Base-by-base conservation (phyloP, 2,113 vertebrate species). In the Amazona vittata region DNA sequence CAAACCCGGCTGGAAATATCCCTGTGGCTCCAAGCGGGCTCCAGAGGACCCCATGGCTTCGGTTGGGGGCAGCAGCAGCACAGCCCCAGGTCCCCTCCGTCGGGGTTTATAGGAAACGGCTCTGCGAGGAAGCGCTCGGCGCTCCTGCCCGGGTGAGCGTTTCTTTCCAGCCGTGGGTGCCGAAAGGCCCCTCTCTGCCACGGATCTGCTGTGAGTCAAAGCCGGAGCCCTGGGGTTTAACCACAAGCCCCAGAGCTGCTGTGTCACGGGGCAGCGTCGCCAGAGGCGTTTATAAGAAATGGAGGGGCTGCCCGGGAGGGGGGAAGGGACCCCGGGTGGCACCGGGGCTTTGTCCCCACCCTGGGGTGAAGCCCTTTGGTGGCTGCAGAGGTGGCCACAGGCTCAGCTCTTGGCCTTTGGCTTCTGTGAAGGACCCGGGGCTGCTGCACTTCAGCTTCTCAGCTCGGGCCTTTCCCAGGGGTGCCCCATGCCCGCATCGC, bases 61-160 rank as follows among this genome's bases (percentile, higher is more conserved):
- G 17, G n/a, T 6, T 16, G 0, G 67, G 55, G 60, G 13, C 11
- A 1, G 12, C 0, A 5, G 29, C 46, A 1, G 5, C 68, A 6
- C 1, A 0, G 19, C 11, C 50, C 74, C 18, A 1, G 7, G 20
- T 93, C 82, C 63, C 24, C 77, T 68, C 75, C 4, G 0, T 2
- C 12, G 39, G 74, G 19, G 96, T 98, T 98, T 98, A 98, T 98
- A 97, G 98, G 98, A 98, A 98, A 98, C 67, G 84, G 95, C n/a
- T 39, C 91, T 93, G 96, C 91, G 67, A 96, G 97, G 97, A 97
- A 97, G 98, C 39, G 95, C 96, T 91, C 63, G 92, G 93, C 19
- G 6, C 79, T 80, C 86, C 80, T 44, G 95, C 53, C 93, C 12
- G 46, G 55, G n/a, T 98, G 98, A 98, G 96, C 93, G 91, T 97